Conservation (phyloP, 2,113 vertebrate genomes). For the Rhinolophus ferrumequinum region DNA sequence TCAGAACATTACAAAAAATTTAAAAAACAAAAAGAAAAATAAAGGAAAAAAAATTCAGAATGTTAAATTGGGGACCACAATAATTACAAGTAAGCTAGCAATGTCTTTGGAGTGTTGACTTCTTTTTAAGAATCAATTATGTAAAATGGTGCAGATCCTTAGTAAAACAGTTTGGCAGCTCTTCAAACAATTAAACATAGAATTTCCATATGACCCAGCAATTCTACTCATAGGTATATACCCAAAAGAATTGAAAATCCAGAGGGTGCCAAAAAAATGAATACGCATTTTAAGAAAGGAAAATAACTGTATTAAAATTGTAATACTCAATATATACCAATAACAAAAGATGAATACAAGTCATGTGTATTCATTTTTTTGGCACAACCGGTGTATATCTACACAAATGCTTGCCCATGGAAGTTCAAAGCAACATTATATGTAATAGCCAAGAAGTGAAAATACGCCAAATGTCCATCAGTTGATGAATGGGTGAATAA, state of each 20-base stretch:
- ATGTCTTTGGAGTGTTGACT: not conserved
- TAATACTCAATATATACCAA: no score
- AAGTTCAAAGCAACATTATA: not conserved
- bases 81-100: not conserved
- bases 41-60: not conserved
- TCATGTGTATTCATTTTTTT: no score
- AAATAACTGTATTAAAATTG: no score
- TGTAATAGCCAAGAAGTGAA: not conserved
- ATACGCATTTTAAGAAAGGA: no score
- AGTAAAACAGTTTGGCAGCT: not conserved
- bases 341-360: no score
- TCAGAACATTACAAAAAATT: not conserved
- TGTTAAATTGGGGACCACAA: not conserved
- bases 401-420: not conserved
- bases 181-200: not conserved
- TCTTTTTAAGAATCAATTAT: not conserved
- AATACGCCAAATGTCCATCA: not conserved
- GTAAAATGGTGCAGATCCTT: not conserved
- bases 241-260: not conserved
- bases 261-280: not conserved
- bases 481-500: not conserved
- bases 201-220: not conserved
- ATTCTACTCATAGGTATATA: not conserved
- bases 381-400: no score
- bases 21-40: not conserved